Base-by-base conservation (phyloP, 2,113 vertebrate species). In the Patagioenas fasciata region DNA sequence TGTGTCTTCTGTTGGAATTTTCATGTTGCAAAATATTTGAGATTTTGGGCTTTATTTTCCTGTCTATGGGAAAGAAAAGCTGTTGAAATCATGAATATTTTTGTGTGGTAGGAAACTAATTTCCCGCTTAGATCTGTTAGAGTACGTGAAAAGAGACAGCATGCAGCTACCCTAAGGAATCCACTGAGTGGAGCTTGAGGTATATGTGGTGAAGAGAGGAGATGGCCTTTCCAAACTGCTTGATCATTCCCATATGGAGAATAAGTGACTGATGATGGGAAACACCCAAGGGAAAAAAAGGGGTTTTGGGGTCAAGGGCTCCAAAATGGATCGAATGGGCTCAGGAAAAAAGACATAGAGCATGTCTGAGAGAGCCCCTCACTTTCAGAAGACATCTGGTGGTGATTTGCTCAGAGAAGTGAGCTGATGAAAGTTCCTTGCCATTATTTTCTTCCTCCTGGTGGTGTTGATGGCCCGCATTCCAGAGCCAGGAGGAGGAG, bases 401-500 rank as follows among this genome's bases (percentile, higher is more conserved):
- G 16, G 32, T 69, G 58, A 38, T 88, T 85, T 91, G 16, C 25
- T 80, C 13, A 31, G 86, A 29, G 18, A 58, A 1, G 38, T 47
- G 42, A 75, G 31, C 12, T 0, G 0, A 4, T 34, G 34, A 47
- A 62, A 12, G 26, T n/a, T 74, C 10, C 18, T 71, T 75, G 25
- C 25, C 13, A 32, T 72, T 58, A 12, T 83, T 91, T 82, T 75
- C 13, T 72, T 88, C 17, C 38, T 80, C 53, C 7, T 67, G 4
- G 11, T 86, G 25, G 3, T 40, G 7, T 31, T 58, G 53, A 34
- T 42, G 31, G 16, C 8, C 31, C 60, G 44, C 11, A 51, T 75
- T 15, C 20, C 47, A 78, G 47, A 85, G 32, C 31, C 32, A 83
- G 53, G 28, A 66, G 32, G 6, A 65, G 18, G 12, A 56, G 0